Conservation (phyloP, 2,113 vertebrate species). For the Hyperopisus bebe region DNA sequence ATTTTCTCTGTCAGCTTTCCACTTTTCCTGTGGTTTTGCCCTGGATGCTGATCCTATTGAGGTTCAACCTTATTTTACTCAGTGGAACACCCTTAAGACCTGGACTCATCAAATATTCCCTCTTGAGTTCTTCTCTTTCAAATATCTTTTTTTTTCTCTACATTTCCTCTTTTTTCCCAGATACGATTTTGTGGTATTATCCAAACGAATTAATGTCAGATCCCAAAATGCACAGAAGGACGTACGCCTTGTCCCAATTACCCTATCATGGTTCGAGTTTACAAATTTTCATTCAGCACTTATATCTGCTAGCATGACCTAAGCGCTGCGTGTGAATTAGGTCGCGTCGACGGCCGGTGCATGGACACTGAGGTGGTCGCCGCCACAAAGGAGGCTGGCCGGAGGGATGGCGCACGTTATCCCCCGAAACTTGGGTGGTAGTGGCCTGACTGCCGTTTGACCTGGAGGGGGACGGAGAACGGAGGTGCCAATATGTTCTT, state of each 20-base stretch:
- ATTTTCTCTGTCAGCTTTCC: conserved; percentile 46
- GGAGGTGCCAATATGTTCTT: neutral
- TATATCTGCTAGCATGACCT: conserved; percentile 36
- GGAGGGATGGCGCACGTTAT: neutral
- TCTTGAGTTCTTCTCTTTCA: conserved; percentile 29
- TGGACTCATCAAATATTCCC: conserved; percentile 50
- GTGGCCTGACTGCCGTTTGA: conserved; percentile 26
- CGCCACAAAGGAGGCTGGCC: conserved; percentile 50
- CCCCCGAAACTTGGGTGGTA: neutral
- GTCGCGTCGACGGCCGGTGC: conserved; percentile 46
- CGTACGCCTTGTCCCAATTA: conserved; percentile 57
- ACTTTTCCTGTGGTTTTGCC: conserved; percentile 46
- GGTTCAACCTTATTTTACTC: conserved; percentile 50
- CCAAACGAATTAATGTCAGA: conserved; percentile 62
- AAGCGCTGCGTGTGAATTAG: conserved; percentile 39
- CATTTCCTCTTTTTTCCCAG: conserved; percentile 30
- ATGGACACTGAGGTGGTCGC: conserved; percentile 49
- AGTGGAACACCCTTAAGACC: conserved; percentile 49
- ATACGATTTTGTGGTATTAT: conserved; percentile 51
- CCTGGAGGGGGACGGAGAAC: neutral
- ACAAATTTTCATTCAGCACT: conserved; percentile 27
- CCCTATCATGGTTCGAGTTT: conserved; percentile 40
- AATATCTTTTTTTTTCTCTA: conserved; percentile 35
- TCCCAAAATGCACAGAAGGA: conserved; percentile 53
- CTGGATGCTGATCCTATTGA: conserved; percentile 54